phyloP scores from a whole-genome alignment of 92 coral and sea anemone species.

The Porites divaricata region DNA sequence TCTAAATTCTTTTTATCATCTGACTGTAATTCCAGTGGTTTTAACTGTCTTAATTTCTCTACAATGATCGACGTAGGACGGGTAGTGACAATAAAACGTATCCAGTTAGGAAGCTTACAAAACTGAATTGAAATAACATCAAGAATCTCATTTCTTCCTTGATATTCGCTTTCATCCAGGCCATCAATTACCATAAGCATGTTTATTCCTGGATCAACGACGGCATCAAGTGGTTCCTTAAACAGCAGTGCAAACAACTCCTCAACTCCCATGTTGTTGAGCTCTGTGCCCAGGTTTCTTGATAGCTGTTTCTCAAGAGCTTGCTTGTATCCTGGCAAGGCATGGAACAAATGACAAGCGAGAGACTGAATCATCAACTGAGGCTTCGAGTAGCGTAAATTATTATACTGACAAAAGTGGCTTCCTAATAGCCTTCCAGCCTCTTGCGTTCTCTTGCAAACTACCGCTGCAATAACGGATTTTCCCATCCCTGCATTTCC shows the following conservation, averaged over 20 bases:
- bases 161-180: too few relatives aligned
- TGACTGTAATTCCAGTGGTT: neutral
- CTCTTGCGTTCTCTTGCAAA: neutral
- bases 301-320: neutral
- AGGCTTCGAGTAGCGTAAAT: too few relatives aligned
- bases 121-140: neutral
- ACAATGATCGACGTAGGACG: neutral
- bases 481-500: too few relatives aligned
- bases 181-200: neutral
- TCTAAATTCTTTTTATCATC: conserved; percentile 29
- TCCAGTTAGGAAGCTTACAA: neutral
- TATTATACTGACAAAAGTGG: neutral
- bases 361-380: too few relatives aligned
- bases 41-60: neutral
- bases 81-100: neutral
- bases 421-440: conserved; percentile 30
- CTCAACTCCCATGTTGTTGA: conserved; percentile 25
- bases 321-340: neutral
- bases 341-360: too few relatives aligned
- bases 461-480: too few relatives aligned
- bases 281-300: neutral
- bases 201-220: conserved; percentile 37
- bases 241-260: conserved; percentile 50
- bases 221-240: conserved; percentile 49
- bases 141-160: conserved; percentile 3